phyloP scores from a whole-genome alignment of 2,888 invertebrate genomes.

The Stomorhina lunata region DNA sequence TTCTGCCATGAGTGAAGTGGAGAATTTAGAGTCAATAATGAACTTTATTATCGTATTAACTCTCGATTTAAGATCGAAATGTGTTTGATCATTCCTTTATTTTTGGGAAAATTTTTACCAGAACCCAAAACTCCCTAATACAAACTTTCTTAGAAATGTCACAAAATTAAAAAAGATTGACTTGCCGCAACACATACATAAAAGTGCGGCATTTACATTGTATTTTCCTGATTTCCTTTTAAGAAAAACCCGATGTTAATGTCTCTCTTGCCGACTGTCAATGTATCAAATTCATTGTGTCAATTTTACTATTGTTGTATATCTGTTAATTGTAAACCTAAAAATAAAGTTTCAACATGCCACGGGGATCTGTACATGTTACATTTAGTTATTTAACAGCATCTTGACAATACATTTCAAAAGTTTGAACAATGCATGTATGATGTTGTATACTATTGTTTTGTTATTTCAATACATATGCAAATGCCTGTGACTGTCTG shows the following conservation, averaged over 20 bases:
- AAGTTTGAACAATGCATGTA: conserved; percentile 16
- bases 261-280: not conserved
- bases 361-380: not conserved
- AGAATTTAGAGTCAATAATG: no score
- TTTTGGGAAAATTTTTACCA: no score
- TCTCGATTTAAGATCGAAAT: no score
- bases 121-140: no score
- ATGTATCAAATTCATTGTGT: not conserved
- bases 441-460: conserved; percentile 43
- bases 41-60: no score
- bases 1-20: no score
- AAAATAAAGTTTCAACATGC: not conserved
- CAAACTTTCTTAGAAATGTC: no score
- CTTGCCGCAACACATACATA: no score
- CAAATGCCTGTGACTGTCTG: conserved; percentile 15
- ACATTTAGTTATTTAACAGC: not conserved
- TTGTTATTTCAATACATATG: conserved; percentile 23
- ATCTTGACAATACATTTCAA: conserved; percentile 14
- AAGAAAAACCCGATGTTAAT: not conserved
- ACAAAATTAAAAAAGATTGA: no score
- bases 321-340: not conserved
- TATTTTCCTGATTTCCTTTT: no score
- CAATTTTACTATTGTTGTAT: not conserved
- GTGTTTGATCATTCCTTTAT: no score
- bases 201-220: no score